Percentiles rank a stretch among this genome's conserved stretches.
These are phyloP conservation scores for Peromyscus aztecus DNA, from an alignment of 2,797 vertebrate species.

Conservation along the genomic window DNA sequence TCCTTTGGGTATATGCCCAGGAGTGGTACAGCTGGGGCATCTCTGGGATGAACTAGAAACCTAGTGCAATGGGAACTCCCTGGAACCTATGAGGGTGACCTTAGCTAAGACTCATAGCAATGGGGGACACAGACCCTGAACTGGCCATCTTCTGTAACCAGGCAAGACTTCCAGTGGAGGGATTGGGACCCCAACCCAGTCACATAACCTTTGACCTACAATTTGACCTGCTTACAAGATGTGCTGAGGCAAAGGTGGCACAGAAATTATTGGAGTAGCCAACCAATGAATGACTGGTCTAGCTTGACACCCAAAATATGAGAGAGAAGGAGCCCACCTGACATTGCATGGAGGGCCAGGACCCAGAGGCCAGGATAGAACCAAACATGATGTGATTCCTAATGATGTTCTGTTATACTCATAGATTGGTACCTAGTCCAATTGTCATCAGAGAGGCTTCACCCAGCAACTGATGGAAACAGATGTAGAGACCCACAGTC, in stretches of 20 bases:
- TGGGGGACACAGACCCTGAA: not conserved
- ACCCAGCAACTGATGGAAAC: not conserved
- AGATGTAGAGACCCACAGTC: not conserved
- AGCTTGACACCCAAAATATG: not conserved
- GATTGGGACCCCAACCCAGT: not conserved
- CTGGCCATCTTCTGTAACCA: not conserved
- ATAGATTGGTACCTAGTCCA: not conserved
- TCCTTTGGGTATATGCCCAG: too few relatives aligned
- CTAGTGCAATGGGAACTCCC: too few relatives aligned
- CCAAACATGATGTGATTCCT: not conserved
- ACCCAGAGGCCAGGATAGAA: not conserved
- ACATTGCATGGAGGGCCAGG: not conserved
- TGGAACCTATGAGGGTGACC: not conserved
- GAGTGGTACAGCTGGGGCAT: too few relatives aligned
- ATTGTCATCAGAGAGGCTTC: not conserved
- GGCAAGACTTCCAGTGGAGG: not conserved
- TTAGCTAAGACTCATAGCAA: not conserved
- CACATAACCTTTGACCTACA: not conserved
- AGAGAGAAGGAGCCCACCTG: not conserved
- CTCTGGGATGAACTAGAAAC: too few relatives aligned
- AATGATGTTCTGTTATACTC: not conserved
- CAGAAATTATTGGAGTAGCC: not conserved
- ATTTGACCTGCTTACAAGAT: not conserved
- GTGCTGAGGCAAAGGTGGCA: not conserved
- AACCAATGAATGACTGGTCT: not conserved